Evolutionary conservation across 1,140 invertebrate genomes (phyloP).

Genomic region (Steinernema khuongi): DNA sequence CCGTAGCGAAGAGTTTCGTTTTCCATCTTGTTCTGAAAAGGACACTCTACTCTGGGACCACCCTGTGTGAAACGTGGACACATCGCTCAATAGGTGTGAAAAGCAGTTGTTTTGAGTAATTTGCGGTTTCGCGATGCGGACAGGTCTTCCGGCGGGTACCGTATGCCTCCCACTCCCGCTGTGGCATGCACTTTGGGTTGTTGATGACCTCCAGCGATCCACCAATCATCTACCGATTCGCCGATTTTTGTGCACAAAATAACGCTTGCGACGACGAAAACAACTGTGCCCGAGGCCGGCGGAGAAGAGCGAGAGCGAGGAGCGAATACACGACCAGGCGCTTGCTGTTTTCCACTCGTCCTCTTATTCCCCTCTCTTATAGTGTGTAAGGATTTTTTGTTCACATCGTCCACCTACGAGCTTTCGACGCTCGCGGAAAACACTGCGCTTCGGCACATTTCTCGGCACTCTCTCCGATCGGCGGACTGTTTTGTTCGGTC

Average conservation of each 20-base stretch:
- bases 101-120: background rate
- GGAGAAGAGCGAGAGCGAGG: background rate
- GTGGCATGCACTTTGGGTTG: background rate
- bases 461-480: background rate
- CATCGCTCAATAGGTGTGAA: background rate
- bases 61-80: too few species aligned
- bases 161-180: background rate
- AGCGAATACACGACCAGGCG: conserved; percentile 3
- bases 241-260: background rate
- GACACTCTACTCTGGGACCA: background rate
- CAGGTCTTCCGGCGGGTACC: background rate
- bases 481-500: background rate
- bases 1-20: conserved; percentile 36
- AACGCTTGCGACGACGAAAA: background rate
- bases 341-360: conserved; percentile 4
- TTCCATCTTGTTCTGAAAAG: conserved; percentile 26
- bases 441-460: background rate
- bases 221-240: background rate
- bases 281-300: background rate
- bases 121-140: background rate
- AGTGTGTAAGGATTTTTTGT: background rate
- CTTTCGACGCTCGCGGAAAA: background rate
- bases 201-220: background rate
- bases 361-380: conserved; percentile 7
- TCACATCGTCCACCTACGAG: background rate